phyloP scores from a whole-genome alignment of 2,113 vertebrate species.

The Callorhinus ursinus region DNA sequence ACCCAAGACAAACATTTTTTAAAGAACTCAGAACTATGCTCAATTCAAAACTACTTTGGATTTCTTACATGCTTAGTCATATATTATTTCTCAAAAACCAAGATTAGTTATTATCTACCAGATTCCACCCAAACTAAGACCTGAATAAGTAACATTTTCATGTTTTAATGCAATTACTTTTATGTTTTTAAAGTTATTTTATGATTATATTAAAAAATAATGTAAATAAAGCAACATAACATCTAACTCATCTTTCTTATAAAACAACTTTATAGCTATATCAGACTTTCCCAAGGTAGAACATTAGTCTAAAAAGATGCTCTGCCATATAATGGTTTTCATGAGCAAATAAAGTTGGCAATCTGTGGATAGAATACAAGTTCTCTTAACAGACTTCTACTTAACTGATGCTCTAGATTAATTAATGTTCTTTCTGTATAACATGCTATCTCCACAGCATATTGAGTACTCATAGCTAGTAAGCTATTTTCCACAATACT shows the following conservation, averaged over 20 bases:
- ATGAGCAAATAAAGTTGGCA: neutral
- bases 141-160: neutral
- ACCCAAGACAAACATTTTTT: slow-evolving; percentile 22
- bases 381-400: neutral
- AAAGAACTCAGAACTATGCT: neutral
- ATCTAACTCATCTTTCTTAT: neutral
- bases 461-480: neutral
- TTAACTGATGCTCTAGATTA: neutral
- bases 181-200: neutral
- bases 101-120: neutral
- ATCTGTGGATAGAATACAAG: neutral
- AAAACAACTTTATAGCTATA: neutral
- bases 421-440: neutral
- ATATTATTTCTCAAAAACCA: neutral
- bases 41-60: neutral
- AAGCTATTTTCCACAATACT: neutral
- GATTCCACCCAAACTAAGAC: neutral
- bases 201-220: neutral
- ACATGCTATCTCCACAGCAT: neutral
- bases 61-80: neutral
- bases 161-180: neutral
- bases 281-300: neutral
- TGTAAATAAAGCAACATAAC: neutral
- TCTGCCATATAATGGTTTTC: neutral
- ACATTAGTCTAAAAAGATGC: neutral